phyloP scores from a whole-genome alignment of 2,888 invertebrate species.

The Ectemnius lituratus region DNA sequence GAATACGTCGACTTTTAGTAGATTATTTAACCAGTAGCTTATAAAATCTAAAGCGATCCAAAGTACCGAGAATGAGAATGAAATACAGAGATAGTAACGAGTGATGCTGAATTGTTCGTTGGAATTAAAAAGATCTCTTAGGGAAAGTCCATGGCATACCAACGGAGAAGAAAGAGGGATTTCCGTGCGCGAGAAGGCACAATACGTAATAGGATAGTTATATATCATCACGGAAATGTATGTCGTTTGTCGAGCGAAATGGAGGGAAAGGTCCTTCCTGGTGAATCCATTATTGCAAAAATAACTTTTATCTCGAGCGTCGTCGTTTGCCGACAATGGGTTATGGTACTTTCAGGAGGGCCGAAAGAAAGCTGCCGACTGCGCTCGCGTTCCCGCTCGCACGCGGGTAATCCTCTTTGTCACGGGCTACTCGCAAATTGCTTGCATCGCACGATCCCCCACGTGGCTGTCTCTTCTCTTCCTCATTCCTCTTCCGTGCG shows the following conservation, averaged over 20 bases:
- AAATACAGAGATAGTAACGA: background rate
- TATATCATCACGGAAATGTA: constrained; percentile 26
- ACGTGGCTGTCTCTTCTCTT: background rate
- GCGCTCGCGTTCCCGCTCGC: too few relatives aligned
- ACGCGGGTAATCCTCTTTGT: constrained; percentile 43
- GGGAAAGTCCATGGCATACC: background rate
- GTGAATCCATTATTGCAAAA: constrained; percentile 47
- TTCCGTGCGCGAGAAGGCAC: constrained; percentile 2
- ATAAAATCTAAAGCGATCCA: background rate
- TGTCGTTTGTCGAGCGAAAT: constrained; percentile 22
- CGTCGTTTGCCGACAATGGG: constrained; percentile 36
- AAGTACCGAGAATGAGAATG: background rate
- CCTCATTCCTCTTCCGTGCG: background rate
- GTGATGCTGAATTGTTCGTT: background rate
- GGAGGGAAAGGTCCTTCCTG: constrained; percentile 16
- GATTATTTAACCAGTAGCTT: background rate
- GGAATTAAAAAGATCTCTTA: background rate
- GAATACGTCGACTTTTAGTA: background rate
- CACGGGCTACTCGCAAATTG: constrained; percentile 49
- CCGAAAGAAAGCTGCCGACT: constrained; percentile 11
- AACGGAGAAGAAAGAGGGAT: background rate
- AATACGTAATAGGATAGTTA: constrained; percentile 33
- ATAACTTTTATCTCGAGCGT: constrained; percentile 49
- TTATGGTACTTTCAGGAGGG: constrained; percentile 24
- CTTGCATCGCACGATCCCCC: constrained; percentile 13